Evolutionary conservation across 1,140 invertebrate genomes (phyloP).

Genomic region (Drosophila lowei): DNA sequence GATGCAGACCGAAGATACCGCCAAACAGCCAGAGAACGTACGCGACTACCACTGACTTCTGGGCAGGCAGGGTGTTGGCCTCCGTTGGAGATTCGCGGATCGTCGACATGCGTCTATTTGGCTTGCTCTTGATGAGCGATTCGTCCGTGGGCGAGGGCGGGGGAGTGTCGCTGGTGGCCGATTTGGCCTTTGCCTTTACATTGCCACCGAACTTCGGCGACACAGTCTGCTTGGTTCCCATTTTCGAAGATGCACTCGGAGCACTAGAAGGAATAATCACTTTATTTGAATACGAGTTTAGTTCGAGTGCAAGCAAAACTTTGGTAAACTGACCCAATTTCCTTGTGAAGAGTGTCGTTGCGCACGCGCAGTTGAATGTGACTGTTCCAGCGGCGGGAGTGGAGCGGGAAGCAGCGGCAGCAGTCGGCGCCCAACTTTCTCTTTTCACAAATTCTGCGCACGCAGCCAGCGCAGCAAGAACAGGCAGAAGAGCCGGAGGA

Average conservation of each 20-base stretch:
- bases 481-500: constrained; percentile 1
- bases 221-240: constrained; percentile 62
- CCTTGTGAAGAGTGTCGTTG: constrained; percentile 40
- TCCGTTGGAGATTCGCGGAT: constrained; percentile 6
- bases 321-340: constrained; percentile 28
- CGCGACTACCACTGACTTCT: constrained; percentile 89
- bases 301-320: not conserved
- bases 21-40: constrained; percentile 94
- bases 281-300: not conserved
- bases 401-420: not conserved
- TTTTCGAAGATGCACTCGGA: not conserved
- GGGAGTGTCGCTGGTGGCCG: not conserved
- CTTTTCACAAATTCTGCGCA: constrained; percentile 78
- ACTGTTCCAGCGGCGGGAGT: constrained; percentile 4
- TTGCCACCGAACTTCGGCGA: constrained; percentile 14
- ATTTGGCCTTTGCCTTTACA: constrained; percentile 2
- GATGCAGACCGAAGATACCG: constrained; percentile 94
- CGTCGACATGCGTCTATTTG: constrained; percentile 4
- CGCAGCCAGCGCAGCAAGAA: constrained; percentile 33
- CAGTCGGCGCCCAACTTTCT: constrained; percentile 59
- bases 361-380: constrained; percentile 45
- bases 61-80: constrained; percentile 52
- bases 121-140: not conserved
- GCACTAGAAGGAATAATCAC: constrained; percentile 12
- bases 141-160: not conserved